Percentiles rank a stretch among this genome's conserved stretches.
phyloP scores from a whole-genome alignment of 2,888 invertebrate genomes.

The Drosophila recens region DNA sequence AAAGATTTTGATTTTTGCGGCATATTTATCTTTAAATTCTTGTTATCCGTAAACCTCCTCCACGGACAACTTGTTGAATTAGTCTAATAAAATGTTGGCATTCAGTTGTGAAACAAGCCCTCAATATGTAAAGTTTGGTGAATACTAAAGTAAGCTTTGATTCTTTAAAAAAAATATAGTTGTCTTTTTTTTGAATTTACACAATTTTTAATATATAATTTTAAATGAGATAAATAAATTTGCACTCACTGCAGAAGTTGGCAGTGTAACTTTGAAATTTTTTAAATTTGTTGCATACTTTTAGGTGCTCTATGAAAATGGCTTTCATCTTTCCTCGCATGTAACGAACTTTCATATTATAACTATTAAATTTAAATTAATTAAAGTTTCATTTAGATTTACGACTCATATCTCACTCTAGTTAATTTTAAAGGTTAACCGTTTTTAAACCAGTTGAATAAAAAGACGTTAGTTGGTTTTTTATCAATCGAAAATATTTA shows the following conservation, averaged over 20 bases:
- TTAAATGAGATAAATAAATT: too few relatives aligned
- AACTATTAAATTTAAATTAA: too few relatives aligned
- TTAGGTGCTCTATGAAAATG: slow-evolving; percentile 16
- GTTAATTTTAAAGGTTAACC: too few relatives aligned
- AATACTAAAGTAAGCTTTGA: too few relatives aligned
- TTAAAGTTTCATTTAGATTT: too few relatives aligned
- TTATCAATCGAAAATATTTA: slow-evolving; percentile 66
- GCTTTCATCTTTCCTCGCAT: background rate
- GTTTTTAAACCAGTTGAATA: too few relatives aligned
- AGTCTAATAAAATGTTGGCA: background rate
- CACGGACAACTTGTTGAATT: background rate
- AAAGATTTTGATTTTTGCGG: background rate
- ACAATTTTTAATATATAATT: too few relatives aligned
- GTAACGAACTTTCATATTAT: background rate
- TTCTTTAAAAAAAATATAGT: too few relatives aligned
- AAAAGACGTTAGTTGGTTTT: background rate
- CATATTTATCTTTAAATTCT: background rate
- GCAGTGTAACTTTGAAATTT: background rate
- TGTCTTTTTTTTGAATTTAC: too few relatives aligned
- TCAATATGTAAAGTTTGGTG: too few relatives aligned
- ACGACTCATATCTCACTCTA: too few relatives aligned
- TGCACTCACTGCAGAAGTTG: too few relatives aligned
- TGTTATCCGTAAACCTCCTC: background rate
- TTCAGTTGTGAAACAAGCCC: background rate
- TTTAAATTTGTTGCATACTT: slow-evolving; percentile 32